phyloP scores from a whole-genome alignment of 2,797 vertebrate species.

The Hapalemur alaotrensis region DNA sequence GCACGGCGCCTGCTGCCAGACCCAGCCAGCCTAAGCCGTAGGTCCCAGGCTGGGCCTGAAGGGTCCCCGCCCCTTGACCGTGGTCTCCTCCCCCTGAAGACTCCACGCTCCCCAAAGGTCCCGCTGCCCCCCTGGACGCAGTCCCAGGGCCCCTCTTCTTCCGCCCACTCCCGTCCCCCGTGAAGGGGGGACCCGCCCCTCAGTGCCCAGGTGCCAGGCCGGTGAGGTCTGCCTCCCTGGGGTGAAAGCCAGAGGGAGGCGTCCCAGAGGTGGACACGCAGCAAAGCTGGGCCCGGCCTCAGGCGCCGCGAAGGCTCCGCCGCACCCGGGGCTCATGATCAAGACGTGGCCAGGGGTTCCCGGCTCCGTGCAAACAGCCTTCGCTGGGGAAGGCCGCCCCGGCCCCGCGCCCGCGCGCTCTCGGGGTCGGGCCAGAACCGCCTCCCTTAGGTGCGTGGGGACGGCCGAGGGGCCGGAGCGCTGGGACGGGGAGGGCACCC shows the following conservation, averaged over 20 bases:
- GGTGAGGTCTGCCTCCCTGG: not conserved
- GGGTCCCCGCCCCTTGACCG: not conserved
- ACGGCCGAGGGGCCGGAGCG: not conserved
- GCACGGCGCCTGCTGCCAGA: not conserved
- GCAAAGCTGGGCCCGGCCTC: not conserved
- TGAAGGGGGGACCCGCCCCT: not conserved
- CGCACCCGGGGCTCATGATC: not conserved
- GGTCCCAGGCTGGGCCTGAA: accelerated
- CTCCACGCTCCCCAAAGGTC: too few relatives aligned
- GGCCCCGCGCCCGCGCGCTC: not conserved
- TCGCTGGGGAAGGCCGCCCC: not conserved
- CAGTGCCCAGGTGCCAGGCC: not conserved
- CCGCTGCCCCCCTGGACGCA: not conserved
- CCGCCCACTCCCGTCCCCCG: not conserved
- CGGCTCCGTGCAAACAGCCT: not conserved
- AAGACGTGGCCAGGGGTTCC: not conserved
- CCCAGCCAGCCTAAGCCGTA: not conserved
- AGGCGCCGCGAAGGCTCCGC: not conserved
- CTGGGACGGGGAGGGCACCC: not conserved
- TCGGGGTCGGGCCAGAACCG: not conserved
- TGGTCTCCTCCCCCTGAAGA: accelerated
- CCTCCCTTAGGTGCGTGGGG: not conserved
- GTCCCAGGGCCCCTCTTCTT: not conserved
- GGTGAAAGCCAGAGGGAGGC: not conserved
- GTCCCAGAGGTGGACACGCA: not conserved